Evolutionary conservation across 2,888 invertebrate species (phyloP), one percentile per base, ranked within the genome.

Genomic region (Gnatocerus cornutus): DNA sequence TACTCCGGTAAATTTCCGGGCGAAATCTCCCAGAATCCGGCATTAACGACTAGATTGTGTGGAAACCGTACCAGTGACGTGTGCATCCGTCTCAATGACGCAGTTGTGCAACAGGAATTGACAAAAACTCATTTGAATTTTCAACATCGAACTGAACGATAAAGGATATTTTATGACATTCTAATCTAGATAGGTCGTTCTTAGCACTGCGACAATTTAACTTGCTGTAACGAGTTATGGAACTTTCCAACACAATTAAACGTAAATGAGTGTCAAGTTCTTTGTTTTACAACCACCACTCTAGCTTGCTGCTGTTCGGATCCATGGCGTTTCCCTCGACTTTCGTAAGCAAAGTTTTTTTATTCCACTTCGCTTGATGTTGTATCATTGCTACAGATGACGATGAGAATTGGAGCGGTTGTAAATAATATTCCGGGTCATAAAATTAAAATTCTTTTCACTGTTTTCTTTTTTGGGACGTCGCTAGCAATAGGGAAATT

Each of bases 181-280:
- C 50, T 66, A 66, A 66, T 66, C 58, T 50, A 43, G 52, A 59
- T 43, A 48, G 12, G 14, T 43, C 30, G 33, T 58, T 43, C 58
- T 59, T 66, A 56, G 50, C 13, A 45, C 37, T 66, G 66, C 58
- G 52, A 55, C 65, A 56, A 65, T 65, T 56, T 56, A 65, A 65
- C 58, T 66, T 66, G 48, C 50, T 67, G 61, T 59, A 67, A 67
- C 61, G 61, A 61, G 61, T 67, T 67, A 67, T 53, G 45, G 27
- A 67, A 67, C 50, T 67, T 67, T 61, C 61, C 43, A 39, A 53
- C 61, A 53, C 53, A 61, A 56, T 61, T 67, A 61, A 61, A 67
- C 67, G 61, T 53, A 61, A 67, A 61, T 61, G 53, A 45, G 48
- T 66, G 48, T 66, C 66, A 30, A 48, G 53, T 58, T 59, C 52